Percentiles rank a stretch among this genome's conserved stretches.
Evolutionary conservation across 1,140 invertebrate species (phyloP).

Genomic region (Wasmannia auropunctata): DNA sequence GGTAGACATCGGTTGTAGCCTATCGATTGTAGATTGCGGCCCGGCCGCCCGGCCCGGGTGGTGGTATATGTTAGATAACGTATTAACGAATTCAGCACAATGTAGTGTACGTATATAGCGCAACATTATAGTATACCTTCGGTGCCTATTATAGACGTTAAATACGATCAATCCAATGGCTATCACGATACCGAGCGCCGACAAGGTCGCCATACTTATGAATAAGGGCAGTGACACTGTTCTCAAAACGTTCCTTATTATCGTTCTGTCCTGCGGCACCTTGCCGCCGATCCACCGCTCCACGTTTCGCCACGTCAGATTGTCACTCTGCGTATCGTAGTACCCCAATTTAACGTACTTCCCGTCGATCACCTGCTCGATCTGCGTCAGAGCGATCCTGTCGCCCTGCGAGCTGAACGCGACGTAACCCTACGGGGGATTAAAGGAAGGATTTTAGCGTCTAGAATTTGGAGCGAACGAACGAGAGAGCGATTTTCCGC

Average conservation of each 20-base stretch:
- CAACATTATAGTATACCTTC: conserved; percentile 88
- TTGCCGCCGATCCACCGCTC: conserved; percentile 96
- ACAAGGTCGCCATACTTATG: conserved; percentile 95
- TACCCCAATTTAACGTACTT: conserved; percentile 98
- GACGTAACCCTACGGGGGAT: conserved; percentile 92
- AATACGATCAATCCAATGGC: conserved; percentile 95
- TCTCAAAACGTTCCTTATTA: conserved; percentile 92
- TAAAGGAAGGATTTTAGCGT: not conserved
- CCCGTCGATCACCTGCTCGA: conserved; percentile 98
- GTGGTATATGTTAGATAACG: not conserved
- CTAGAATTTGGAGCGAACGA: not conserved
- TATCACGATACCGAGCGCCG: conserved; percentile 93
- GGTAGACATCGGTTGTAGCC: conserved; percentile 22
- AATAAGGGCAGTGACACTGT: conserved; percentile 95
- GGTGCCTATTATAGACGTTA: conserved; percentile 95
- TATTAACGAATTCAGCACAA: conserved; percentile 33
- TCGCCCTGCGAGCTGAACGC: conserved; percentile 99
- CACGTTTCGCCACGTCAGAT: conserved; percentile 96
- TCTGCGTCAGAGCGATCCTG: conserved; percentile 98
- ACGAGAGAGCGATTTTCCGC: not conserved
- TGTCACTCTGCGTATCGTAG: conserved; percentile 97
- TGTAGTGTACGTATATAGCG: conserved; percentile 61
- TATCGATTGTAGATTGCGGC: conserved; percentile 20
- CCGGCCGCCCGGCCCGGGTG: not conserved
- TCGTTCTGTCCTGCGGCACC: conserved; percentile 96